Conservation (phyloP, 2,888 invertebrate species). For the Cancer borealis region DNA sequence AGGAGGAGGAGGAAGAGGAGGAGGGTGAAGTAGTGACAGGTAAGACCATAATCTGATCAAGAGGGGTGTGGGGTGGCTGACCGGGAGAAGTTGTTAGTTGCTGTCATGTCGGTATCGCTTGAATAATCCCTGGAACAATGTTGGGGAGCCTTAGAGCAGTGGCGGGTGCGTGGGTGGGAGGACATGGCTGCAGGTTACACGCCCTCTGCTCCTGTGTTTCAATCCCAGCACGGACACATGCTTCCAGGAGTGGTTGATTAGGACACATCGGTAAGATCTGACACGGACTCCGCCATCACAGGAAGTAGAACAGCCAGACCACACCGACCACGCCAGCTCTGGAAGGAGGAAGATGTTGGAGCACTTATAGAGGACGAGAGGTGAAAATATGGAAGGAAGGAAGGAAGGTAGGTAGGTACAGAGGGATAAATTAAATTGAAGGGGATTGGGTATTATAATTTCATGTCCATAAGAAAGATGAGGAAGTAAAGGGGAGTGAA, state of each 20-base stretch:
- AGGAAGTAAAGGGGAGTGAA: too few relatives aligned
- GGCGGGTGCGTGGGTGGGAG: slow-evolving; percentile 59
- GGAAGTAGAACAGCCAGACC: slow-evolving; percentile 79
- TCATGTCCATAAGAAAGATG: too few relatives aligned
- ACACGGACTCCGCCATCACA: slow-evolving; percentile 79
- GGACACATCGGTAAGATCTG: slow-evolving; percentile 78
- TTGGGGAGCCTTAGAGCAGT: slow-evolving; percentile 18
- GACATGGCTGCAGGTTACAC: slow-evolving; percentile 78
- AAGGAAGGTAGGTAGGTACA: not conserved
- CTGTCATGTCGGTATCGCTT: slow-evolving; percentile 52
- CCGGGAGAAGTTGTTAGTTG: slow-evolving; percentile 23
- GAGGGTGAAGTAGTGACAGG: not conserved
- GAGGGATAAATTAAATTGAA: not conserved
- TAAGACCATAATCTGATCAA: slow-evolving; percentile 25
- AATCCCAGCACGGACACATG: slow-evolving; percentile 78
- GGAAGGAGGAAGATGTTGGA: slow-evolving; percentile 33
- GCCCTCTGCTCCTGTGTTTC: slow-evolving; percentile 78
- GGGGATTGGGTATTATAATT: too few relatives aligned
- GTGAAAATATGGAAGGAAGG: not conserved
- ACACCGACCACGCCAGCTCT: slow-evolving; percentile 79
- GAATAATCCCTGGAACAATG: slow-evolving; percentile 45
- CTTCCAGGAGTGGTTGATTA: slow-evolving; percentile 78
- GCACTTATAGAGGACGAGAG: not conserved
- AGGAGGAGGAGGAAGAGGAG: not conserved
- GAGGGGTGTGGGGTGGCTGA: slow-evolving; percentile 13